Conservation (phyloP, 2,797 vertebrate genomes). For the Myotis findleyi region DNA sequence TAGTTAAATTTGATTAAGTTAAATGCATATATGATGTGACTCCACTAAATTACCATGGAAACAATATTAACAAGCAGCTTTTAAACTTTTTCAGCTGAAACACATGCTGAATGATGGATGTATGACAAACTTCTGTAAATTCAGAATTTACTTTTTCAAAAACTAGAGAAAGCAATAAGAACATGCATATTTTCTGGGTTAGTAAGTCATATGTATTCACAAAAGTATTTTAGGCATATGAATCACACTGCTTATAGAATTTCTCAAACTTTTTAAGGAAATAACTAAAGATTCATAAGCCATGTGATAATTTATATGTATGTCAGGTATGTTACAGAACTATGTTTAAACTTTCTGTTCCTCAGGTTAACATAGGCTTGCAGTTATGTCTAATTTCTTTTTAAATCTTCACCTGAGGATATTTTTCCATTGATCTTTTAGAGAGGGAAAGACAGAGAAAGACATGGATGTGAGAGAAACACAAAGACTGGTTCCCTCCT, state of each 20-base stretch:
- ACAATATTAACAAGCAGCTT: conserved; percentile 8
- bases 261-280: not conserved
- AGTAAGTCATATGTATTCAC: not conserved
- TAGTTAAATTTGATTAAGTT: not conserved
- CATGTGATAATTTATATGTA: not conserved
- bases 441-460: too few relatives aligned
- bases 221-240: not conserved
- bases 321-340: not conserved
- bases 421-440: too few relatives aligned
- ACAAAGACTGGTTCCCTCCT: too few relatives aligned
- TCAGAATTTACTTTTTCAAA: not conserved
- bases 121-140: not conserved
- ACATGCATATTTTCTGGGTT: not conserved
- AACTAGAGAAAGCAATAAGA: not conserved
- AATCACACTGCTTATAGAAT: conserved; percentile 11
- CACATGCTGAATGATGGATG: not conserved
- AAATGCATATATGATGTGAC: not conserved
- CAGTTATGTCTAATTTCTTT: not conserved
- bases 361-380: not conserved
- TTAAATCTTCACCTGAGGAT: too few relatives aligned
- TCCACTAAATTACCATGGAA: not conserved
- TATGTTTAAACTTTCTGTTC: not conserved
- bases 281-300: not conserved
- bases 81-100: not conserved
- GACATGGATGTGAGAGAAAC: too few relatives aligned